These are phyloP conservation scores for Nineta flava DNA, from an alignment of 2,888 invertebrate species.

Conservation along the genomic window DNA sequence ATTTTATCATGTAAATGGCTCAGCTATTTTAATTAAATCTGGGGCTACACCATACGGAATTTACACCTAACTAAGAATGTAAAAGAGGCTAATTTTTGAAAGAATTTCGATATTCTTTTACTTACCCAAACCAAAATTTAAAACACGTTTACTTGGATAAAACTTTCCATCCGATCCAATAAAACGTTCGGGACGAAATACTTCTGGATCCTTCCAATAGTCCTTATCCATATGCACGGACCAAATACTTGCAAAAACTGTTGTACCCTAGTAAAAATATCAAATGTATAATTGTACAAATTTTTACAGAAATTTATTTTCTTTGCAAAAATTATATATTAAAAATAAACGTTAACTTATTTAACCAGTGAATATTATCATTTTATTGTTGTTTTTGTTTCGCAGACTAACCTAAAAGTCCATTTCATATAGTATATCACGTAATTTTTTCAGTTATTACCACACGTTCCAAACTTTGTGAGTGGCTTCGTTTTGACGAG, in stretches of 20 bases:
- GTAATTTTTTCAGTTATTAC: too few species aligned
- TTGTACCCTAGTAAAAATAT: constrained; percentile 19
- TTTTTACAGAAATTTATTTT: background rate
- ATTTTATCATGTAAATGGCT: background rate
- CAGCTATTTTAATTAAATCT: too few species aligned
- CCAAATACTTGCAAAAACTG: constrained; percentile 22
- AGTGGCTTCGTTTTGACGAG: too few species aligned
- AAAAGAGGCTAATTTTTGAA: too few species aligned
- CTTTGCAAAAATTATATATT: background rate
- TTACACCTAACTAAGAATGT: too few species aligned
- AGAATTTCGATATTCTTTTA: too few species aligned
- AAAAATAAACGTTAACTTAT: background rate
- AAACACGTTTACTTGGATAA: constrained; percentile 19
- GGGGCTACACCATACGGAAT: too few species aligned
- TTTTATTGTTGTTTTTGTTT: background rate
- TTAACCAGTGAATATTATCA: background rate
- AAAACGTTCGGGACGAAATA: constrained; percentile 48
- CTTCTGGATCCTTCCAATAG: constrained; percentile 42
- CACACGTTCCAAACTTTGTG: too few species aligned
- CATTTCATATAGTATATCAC: too few species aligned
- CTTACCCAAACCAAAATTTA: constrained; percentile 28
- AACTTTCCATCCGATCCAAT: constrained; percentile 26
- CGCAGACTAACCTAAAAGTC: too few species aligned
- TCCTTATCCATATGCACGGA: constrained; percentile 38
- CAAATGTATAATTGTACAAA: background rate